Evolutionary conservation across 2,888 invertebrate species (phyloP), one percentile per base, ranked within the genome.

Genomic region (Peribatodes rhomboidaria): DNA sequence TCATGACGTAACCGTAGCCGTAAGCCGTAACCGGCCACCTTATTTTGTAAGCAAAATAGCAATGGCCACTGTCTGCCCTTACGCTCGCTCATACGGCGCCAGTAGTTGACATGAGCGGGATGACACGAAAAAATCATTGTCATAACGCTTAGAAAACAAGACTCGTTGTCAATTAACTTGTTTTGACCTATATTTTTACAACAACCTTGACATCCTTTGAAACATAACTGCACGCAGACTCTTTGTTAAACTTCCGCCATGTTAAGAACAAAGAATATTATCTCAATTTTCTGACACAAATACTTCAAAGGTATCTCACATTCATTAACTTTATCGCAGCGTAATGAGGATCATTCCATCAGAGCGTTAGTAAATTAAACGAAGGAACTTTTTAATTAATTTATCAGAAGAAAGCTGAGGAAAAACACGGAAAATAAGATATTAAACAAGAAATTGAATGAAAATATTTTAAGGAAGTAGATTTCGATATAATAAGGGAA

Each of bases 221-320:
- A 27, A 22, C 16, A 22, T 3, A 10, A 8, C 22, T 6, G 27
- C 4, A 14, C 14, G 2, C 2, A 31, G 31, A 49, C 10, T 16
- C n/a, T 44, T 13, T 22, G 47, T 14, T 31, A 47, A 31, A 11
- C 42, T 42, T 16, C 33, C 18, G 20, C 10, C 42, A 58, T 58
- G 55, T 50, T 65, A 42, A 69, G 62, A 69, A 74, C 74, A 79
- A 75, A 72, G 73, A 69, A 76, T 76, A 80, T 77, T 75, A 74
- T 75, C 73, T 73, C 75, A 80, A 80, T 77, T 75, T 74, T 65
- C 69, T 65, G 70, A 67, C 70, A 66, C 69, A 69, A 74, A 72
- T 72, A 78, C 77, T 79, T 80, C 80, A 80, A 80, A 79, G 80
- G 77, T 74, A 71, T 76, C 75, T 72, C 74, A 67, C 68, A 70